These are phyloP conservation scores for Andrena fulva DNA, from an alignment of 2,888 invertebrate genomes.

Conservation along the genomic window DNA sequence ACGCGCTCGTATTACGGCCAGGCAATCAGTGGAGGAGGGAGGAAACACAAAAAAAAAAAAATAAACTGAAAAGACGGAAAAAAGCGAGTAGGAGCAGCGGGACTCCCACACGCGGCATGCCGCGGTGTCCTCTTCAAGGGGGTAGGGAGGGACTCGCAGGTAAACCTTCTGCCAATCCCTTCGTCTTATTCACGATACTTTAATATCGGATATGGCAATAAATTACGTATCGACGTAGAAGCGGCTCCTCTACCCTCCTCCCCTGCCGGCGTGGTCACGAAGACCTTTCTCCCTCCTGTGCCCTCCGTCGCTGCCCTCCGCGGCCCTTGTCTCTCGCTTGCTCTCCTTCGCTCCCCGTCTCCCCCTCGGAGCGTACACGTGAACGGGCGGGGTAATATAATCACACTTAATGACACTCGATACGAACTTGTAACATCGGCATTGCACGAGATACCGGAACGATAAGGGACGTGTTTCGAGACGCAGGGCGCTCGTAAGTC, in stretches of 20 bases:
- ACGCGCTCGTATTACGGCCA: too few species aligned
- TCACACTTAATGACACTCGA: conserved; percentile 82
- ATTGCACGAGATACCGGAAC: conserved; percentile 76
- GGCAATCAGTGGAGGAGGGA: too few species aligned
- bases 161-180: conserved; percentile 64
- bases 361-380: conserved; percentile 64
- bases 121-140: conserved; percentile 22
- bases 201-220: conserved; percentile 78
- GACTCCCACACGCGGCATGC: conserved; percentile 20
- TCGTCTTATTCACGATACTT: conserved; percentile 68
- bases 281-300: conserved; percentile 49
- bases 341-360: conserved; percentile 20
- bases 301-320: conserved; percentile 15
- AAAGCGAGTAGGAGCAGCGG: conserved; percentile 1
- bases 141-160: conserved; percentile 39
- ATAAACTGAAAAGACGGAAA: neutral
- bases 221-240: conserved; percentile 78
- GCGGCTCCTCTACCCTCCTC: conserved; percentile 61
- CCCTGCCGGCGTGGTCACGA: conserved; percentile 45
- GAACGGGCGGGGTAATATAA: conserved; percentile 78
- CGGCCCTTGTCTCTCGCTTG: conserved; percentile 32
- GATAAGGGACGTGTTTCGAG: conserved; percentile 74
- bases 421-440: conserved; percentile 78
- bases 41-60: too few species aligned
- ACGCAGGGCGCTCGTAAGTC: conserved; percentile 67